Base-by-base conservation (phyloP, 2,888 invertebrate species). In the Melanostoma mellinum region DNA sequence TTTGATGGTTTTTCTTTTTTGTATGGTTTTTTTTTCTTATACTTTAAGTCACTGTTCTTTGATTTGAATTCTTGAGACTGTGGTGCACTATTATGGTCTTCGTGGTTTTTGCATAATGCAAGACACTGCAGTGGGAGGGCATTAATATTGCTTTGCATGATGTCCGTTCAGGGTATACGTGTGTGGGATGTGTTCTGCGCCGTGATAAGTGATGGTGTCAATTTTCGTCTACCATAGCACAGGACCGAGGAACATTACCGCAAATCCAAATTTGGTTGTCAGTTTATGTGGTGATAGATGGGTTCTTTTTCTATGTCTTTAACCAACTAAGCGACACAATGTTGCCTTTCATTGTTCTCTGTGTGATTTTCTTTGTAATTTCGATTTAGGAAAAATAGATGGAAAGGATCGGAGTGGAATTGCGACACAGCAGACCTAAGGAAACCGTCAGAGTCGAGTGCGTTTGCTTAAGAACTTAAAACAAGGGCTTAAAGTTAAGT, bases 151-250 rank as follows among this genome's bases (percentile, higher is more conserved):
- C 67, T 42, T 79, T 61, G 71, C 74, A 75, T 75, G 84, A 71
- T 75, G 74, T 74, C 79, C 78, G 68, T 60, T 35, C 63, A 53
- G 52, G 8, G 58, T 48, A 8, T 44, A 50, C 71, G 71, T 79
- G 84, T 84, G 84, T 79, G 84, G 75, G 61, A 78, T 78, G 60
- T 55, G 55, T 30, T 63, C 10, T 46, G 44, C 44, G 44, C 44
- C 10, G 44, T 79, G 84, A 84, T 84, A 84, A 84, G 84, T 84
- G 79, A 84, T 75, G 79, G 69, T 84, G 84, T 84, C 84, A 84
- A 84, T 84, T 84, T 84, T 84, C 79, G 73, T 69, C 77, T 61
- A 52, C 61, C 73, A 46, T 44, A 58, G n/a, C 30, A 20, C 6
- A 44, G 50, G 63, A 46, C 32, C 58, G 72, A 6, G 46, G 65